Evolutionary conservation across 2,888 invertebrate genomes (phyloP).

Genomic region (Pristionchus fissidentatus): DNA sequence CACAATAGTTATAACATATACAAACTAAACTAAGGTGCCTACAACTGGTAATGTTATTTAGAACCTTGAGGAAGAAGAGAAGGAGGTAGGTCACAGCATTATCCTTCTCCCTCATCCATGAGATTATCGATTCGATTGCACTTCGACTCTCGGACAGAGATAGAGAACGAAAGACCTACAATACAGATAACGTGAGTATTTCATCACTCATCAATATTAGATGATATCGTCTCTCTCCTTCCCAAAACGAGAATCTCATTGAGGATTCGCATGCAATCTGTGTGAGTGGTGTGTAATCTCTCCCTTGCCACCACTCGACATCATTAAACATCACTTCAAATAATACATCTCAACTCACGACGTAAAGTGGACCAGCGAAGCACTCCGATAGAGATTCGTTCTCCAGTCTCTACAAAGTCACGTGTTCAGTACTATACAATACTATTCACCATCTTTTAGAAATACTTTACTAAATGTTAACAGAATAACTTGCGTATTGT

Average conservation of each 20-base stretch:
- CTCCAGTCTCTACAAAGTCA: neutral
- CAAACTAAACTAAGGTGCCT: too few relatives aligned
- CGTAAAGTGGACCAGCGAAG: neutral
- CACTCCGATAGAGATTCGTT: neutral
- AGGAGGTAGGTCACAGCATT: slow-evolving; percentile 43
- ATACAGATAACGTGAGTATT: too few relatives aligned
- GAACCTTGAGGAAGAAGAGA: slow-evolving; percentile 43
- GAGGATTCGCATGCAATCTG: neutral
- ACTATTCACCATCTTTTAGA: neutral
- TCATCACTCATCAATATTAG: neutral
- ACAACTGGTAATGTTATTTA: too few relatives aligned
- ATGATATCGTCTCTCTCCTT: too few relatives aligned
- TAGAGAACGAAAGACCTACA: slow-evolving; percentile 21
- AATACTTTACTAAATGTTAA: neutral
- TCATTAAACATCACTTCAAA: neutral
- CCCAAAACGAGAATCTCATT: neutral
- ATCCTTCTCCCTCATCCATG: slow-evolving; percentile 43
- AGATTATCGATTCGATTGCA: slow-evolving; percentile 28
- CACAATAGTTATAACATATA: too few relatives aligned
- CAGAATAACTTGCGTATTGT: neutral
- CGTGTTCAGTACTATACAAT: neutral
- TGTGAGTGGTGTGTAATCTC: neutral
- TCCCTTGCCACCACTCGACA: neutral
- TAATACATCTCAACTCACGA: neutral
- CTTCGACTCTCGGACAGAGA: neutral